phyloP scores from a whole-genome alignment of 2,797 vertebrate genomes.

The Nothura maculosa region DNA sequence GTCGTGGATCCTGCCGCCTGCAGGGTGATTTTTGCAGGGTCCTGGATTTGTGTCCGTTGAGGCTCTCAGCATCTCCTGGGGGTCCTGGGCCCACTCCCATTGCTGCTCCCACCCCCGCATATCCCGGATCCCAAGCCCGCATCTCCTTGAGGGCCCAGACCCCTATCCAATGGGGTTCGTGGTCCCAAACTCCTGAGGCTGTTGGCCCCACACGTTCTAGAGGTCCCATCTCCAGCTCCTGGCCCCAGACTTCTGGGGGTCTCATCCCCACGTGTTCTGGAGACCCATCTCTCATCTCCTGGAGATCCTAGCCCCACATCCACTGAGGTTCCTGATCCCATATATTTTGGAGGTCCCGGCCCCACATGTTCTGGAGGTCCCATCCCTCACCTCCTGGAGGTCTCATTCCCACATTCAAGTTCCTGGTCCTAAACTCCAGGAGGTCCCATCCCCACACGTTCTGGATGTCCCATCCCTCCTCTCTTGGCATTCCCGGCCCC shows the following conservation, averaged over 20 bases:
- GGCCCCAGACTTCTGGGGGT: too few species aligned
- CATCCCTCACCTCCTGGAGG: too few species aligned
- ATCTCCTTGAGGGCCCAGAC: too few species aligned
- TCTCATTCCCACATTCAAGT: neutral
- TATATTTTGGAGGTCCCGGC: neutral
- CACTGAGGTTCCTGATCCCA: neutral
- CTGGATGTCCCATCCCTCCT: too few species aligned
- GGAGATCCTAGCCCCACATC: neutral
- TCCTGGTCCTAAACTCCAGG: too few species aligned
- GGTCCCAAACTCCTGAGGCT: neutral
- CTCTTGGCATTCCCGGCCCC: too few species aligned
- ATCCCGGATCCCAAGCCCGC: fast-evolving
- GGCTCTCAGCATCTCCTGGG: too few species aligned
- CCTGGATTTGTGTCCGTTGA: too few species aligned
- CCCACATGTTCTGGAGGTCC: fast-evolving
- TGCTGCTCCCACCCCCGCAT: neutral
- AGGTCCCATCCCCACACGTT: too few species aligned
- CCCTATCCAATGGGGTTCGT: fast-evolving
- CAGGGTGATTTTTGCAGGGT: neutral
- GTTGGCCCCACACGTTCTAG: too few species aligned
- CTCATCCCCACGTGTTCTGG: neutral
- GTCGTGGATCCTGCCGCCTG: neutral
- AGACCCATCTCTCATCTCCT: neutral
- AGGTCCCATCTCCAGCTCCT: neutral
- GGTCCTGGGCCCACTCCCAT: neutral